Base-by-base conservation (phyloP, 2,888 invertebrate genomes). In the Tridacna crocea region DNA sequence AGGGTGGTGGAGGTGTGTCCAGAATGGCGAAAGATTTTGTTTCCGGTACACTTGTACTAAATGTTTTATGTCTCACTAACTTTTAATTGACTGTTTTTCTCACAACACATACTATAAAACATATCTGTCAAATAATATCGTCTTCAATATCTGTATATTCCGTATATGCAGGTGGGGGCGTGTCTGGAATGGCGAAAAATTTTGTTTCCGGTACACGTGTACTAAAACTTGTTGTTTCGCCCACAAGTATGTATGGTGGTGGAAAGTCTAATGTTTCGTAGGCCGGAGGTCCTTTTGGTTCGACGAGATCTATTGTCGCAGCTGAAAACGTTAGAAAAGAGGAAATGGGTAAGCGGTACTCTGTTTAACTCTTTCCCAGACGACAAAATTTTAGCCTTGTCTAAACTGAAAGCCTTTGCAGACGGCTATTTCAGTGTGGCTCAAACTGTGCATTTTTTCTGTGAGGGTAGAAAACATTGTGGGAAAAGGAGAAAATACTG, bases 181-280 rank as follows among this genome's bases (percentile, higher is more conserved):
- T 27, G 27, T 63, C 63, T 2, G 63, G 63, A 15, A 63, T 24
- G 36, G 36, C 36, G 36, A 4, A 36, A 36, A 8, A 4, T 36
- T 36, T 36, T 36, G 36, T 36, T 63, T 63, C 63, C 63, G 63
- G 27, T 13, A 63, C 26, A 63, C 8, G 6, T 26, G 63, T 63
- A 63, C 27, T 63, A 12, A 15, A 27, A 26, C 17, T 63, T 26
- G 63, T 26, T 63, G 17, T 27, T 26, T 26, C 26, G 27, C 63
- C 27, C 24, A 63, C 24, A 26, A 63, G 26, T 26, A 63, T 27
- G 27, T 63, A 63, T 4, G 63, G 63, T 27, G 63, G 63, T 26
- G 63, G 63, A 63, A 63, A 63, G 15, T 63, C 63, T 11, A 63
- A 19, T 19, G 63, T 63, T 26, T 63, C 63, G 24, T 63, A 63